A percentile compares a stretch with the other conserved stretches of the same genome.
These are phyloP conservation scores for Teleopsis dalmanni DNA, from an alignment of 1,140 invertebrate genomes.

Conservation along the genomic window DNA sequence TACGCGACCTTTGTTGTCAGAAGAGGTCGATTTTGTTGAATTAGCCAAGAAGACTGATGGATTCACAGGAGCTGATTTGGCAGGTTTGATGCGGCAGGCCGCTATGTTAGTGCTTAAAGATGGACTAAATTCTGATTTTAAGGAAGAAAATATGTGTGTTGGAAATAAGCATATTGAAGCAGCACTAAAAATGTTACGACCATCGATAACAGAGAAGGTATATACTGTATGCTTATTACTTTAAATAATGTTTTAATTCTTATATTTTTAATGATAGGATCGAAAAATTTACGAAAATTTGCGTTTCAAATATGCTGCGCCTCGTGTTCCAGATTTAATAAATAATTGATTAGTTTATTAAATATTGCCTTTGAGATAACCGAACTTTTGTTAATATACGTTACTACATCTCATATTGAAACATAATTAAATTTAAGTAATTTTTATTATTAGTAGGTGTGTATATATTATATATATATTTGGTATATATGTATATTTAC, in stretches of 20 bases:
- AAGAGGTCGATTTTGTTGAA: slow-evolving; percentile 68
- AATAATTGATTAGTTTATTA: slow-evolving; percentile 7
- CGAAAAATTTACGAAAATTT: slow-evolving; percentile 39
- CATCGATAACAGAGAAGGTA: slow-evolving; percentile 37
- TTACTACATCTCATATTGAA: too few relatives aligned
- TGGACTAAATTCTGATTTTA: slow-evolving; percentile 41
- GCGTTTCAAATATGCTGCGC: slow-evolving; percentile 38
- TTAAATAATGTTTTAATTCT: neutral
- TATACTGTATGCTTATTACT: neutral
- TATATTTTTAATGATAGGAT: slow-evolving; percentile 20
- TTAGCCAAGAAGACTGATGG: slow-evolving; percentile 65
- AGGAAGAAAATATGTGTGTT: slow-evolving; percentile 26
- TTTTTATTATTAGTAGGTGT: too few relatives aligned
- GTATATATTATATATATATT: too few relatives aligned
- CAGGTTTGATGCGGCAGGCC: slow-evolving; percentile 77
- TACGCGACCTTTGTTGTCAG: slow-evolving; percentile 62
- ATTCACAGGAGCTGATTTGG: slow-evolving; percentile 89
- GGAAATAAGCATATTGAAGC: slow-evolving; percentile 28
- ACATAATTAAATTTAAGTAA: too few relatives aligned
- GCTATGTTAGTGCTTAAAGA: slow-evolving; percentile 68
- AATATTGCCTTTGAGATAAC: too few relatives aligned
- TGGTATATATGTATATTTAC: too few relatives aligned
- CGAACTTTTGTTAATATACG: too few relatives aligned
- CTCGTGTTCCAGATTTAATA: too few relatives aligned
- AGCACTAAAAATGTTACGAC: slow-evolving; percentile 30